Evolutionary conservation across 2,797 vertebrate genomes (phyloP).

Genomic region (Chelmon rostratus): DNA sequence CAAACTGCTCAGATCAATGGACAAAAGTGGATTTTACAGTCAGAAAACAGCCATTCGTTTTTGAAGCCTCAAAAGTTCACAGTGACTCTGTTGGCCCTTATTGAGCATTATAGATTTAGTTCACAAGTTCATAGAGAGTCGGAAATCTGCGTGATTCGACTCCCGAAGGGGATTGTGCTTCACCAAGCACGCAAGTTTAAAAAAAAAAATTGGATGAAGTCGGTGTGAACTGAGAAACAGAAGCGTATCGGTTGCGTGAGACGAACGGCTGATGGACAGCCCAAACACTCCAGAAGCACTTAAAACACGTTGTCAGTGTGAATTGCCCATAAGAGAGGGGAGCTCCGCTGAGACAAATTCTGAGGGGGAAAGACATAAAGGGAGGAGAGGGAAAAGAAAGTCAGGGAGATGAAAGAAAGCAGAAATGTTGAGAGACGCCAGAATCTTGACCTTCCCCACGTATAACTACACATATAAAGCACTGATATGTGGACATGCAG

Average conservation of each 20-base stretch:
- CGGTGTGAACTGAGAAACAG: slow-evolving; percentile 13
- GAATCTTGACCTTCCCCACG: slow-evolving; percentile 9
- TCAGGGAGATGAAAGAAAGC: slow-evolving; percentile 10
- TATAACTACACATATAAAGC: slow-evolving; percentile 4
- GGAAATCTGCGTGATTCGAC: slow-evolving; percentile 29
- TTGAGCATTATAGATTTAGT: neutral
- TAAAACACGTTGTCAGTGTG: slow-evolving; percentile 36
- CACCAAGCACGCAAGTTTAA: slow-evolving; percentile 11
- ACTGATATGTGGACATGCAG: slow-evolving; percentile 16
- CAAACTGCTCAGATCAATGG: neutral
- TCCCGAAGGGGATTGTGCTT: neutral
- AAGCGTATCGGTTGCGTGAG: slow-evolving; percentile 45
- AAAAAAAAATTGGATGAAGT: slow-evolving; percentile 37
- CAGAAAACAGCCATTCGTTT: neutral
- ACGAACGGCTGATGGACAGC: slow-evolving; percentile 40
- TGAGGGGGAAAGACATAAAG: neutral
- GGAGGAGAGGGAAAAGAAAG: neutral
- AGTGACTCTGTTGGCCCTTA: neutral
- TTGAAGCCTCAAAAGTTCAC: neutral
- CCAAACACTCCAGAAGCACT: slow-evolving; percentile 52
- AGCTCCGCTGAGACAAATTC: slow-evolving; percentile 24
- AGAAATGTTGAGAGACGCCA: slow-evolving; percentile 16
- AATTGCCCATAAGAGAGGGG: slow-evolving; percentile 21
- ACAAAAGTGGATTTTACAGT: neutral
- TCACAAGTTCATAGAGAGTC: slow-evolving; percentile 11